Base-by-base conservation (phyloP, 2,888 invertebrate species). In the Andrena haemorrhoa region DNA sequence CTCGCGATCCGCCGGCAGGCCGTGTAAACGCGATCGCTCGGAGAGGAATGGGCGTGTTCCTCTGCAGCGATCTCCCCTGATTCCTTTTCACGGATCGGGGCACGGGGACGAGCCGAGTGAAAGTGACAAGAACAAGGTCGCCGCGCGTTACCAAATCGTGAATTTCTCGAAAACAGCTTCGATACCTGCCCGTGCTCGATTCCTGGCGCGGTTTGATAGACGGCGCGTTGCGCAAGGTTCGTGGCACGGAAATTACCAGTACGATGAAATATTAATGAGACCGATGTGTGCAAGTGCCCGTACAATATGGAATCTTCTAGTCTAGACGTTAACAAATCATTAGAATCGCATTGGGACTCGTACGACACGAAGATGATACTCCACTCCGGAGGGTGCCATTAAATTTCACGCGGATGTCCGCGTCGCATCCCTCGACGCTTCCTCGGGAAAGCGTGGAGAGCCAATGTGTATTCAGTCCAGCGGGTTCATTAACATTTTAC, bases 121-220 rank as follows among this genome's bases (percentile, higher is more conserved):
- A 93, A 93, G 93, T 92, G 90, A 92, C 91, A 89, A 89, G 89
- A 88, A 89, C 92, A 93, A 93, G 93, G 93, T 93, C 92, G 88
- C 84, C 60, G 29, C 56, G 79, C 72, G 88, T 87, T 89, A 89
- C 87, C 88, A 90, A 91, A 92, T 91, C 86, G 83, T 77, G 86
- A 88, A 91, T 91, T 86, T 88, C 82, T 84, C 83, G 86, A 88
- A 89, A 89, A 89, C 73, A 31, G 65, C 64, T 61, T n/a, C 61
- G 64, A 64, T 64, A 70, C 70, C 12, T 12, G 6, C 23, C 35
- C 35, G 49, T 35, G 81, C 23, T 69, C 49, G 51, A 53, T 49
- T 7, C 69, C 16, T 56, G 60, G 33, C 63, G 23, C 35, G 35
- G 51, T 26, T 49, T 66, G 47, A 75, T 63, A 71, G 29, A 31